A percentile compares a stretch with the other conserved stretches of the same genome.
Conservation (phyloP, 2,113 vertebrate genomes). For the Ameiurus melas region DNA sequence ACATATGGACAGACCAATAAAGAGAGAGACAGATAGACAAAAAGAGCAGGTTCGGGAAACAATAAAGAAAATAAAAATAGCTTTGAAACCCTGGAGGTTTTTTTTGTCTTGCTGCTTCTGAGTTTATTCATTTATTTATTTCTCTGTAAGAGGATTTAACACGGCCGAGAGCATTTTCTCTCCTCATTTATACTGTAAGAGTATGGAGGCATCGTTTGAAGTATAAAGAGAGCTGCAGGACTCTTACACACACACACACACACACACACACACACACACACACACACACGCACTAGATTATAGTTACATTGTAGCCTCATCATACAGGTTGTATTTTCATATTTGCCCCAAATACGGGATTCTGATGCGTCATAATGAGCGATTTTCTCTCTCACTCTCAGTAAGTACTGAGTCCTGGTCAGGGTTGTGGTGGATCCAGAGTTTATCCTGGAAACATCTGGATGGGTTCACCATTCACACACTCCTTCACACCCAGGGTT, state of each 20-base stretch:
- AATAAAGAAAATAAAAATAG: background rate
- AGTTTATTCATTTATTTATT: background rate
- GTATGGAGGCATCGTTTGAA: constrained; percentile 20
- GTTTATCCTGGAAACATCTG: background rate
- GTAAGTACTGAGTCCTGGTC: background rate
- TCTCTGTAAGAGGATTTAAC: constrained; percentile 7
- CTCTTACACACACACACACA: background rate
- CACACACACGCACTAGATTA: background rate
- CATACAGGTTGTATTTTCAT: background rate
- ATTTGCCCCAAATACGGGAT: background rate
- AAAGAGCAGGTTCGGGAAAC: background rate
- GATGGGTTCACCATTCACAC: background rate
- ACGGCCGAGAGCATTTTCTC: constrained; percentile 1
- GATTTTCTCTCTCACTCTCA: background rate
- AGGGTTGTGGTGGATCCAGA: background rate
- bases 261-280: background rate
- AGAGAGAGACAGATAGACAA: background rate
- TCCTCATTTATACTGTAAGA: background rate
- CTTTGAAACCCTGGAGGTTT: background rate
- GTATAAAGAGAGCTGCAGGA: constrained; percentile 25
- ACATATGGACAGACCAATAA: background rate
- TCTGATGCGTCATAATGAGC: background rate
- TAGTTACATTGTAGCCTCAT: background rate
- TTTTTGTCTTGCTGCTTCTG: background rate
- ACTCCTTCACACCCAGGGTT: background rate